Percentiles rank a stretch among this genome's conserved stretches.
Conservation (phyloP, 2,797 vertebrate species). For the Anguilla anguilla region DNA sequence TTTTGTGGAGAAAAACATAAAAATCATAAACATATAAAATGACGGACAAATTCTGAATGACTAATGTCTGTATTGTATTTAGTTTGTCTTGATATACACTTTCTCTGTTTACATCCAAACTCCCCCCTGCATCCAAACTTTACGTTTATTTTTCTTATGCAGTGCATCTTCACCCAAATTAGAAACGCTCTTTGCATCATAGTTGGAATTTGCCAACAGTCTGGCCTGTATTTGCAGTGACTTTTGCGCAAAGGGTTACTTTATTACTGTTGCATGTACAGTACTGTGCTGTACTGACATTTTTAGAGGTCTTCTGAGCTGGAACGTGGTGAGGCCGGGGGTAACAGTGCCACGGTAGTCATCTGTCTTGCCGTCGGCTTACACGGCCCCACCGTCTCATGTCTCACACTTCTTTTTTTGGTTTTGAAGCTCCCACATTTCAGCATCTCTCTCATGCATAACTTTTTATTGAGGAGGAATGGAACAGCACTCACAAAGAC, state of each 20-base stretch:
- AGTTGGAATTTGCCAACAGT: background rate
- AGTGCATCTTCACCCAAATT: background rate
- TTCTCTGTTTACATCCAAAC: background rate
- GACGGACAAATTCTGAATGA: background rate
- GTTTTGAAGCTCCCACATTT: conserved; percentile 14
- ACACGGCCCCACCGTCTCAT: background rate
- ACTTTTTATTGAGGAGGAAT: conserved; percentile 18
- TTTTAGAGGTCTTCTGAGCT: background rate
- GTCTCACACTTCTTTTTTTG: background rate
- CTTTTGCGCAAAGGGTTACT: background rate
- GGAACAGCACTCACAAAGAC: conserved; percentile 24
- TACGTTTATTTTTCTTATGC: background rate
- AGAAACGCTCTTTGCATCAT: background rate
- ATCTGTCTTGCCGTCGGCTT: background rate
- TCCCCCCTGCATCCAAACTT: background rate
- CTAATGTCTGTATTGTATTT: background rate
- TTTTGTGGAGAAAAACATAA: background rate
- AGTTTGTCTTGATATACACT: background rate
- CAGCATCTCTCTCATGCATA: conserved; percentile 26
- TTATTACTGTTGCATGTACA: background rate
- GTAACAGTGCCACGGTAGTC: background rate
- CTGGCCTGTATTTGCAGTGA: background rate
- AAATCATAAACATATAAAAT: background rate
- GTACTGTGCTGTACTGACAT: background rate
- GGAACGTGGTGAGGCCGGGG: background rate